phyloP scores from a whole-genome alignment of 2,888 invertebrate genomes.

The Hololepta plana region DNA sequence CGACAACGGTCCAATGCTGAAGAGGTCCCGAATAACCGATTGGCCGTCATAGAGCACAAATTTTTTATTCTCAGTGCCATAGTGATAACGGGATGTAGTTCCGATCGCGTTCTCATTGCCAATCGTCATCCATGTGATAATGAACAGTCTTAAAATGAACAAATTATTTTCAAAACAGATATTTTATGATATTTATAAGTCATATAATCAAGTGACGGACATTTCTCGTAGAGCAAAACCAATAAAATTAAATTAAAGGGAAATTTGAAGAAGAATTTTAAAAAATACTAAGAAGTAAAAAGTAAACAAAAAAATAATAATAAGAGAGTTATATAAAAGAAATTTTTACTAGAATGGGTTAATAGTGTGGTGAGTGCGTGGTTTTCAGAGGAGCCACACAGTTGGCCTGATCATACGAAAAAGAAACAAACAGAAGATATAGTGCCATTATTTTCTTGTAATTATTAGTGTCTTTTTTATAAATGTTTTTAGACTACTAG shows the following conservation, averaged over 20 bases:
- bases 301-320: no score
- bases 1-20: slow-evolving; percentile 48
- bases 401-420: slow-evolving; percentile 4
- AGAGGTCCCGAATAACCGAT: slow-evolving; percentile 75
- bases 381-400: neutral
- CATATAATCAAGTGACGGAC: no score
- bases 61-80: slow-evolving; percentile 20
- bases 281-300: no score
- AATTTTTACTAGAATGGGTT: slow-evolving; percentile 1
- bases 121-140: slow-evolving; percentile 30
- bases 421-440: slow-evolving; percentile 13
- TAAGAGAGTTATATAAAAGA: no score
- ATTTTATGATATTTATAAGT: no score
- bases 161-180: no score
- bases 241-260: no score
- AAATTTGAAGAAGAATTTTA: no score
- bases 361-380: slow-evolving; percentile 3
- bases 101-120: slow-evolving; percentile 25
- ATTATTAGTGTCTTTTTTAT: slow-evolving; percentile 29
- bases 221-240: no score
- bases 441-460: slow-evolving; percentile 31
- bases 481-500: slow-evolving; percentile 29
- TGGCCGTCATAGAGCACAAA: slow-evolving; percentile 66
- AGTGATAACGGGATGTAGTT: slow-evolving; percentile 24
- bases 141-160: no score